These are phyloP conservation scores for Lanistes nyassanus DNA, from an alignment of 1,140 invertebrate species.

Conservation along the genomic window DNA sequence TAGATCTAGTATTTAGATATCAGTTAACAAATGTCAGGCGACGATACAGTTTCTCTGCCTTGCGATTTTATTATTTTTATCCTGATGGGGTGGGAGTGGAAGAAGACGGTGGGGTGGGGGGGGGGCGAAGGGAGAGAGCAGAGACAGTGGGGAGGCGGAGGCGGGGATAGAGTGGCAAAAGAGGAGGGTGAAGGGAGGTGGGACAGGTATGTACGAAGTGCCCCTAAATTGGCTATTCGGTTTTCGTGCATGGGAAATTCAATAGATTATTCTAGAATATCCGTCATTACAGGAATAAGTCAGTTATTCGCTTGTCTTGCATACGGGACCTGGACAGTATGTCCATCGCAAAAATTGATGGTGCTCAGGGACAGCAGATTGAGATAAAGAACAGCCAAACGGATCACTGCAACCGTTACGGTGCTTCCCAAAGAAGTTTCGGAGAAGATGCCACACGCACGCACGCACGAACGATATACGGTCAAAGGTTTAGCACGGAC, in stretches of 20 bases:
- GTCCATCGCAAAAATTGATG: neutral
- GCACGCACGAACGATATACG: neutral
- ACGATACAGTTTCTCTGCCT: too few relatives aligned
- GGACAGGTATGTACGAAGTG: neutral
- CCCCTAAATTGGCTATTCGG: neutral
- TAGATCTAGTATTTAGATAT: too few relatives aligned
- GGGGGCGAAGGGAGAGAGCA: neutral
- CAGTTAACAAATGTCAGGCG: too few relatives aligned
- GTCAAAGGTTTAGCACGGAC: neutral
- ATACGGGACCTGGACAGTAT: too few relatives aligned
- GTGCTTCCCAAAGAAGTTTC: neutral
- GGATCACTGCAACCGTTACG: neutral
- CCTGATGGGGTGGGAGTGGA: too few relatives aligned
- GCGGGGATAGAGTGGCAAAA: slow-evolving; percentile 12
- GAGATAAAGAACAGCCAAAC: neutral
- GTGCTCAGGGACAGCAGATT: neutral
- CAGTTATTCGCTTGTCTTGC: too few relatives aligned
- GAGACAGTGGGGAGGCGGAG: neutral
- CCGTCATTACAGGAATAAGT: too few relatives aligned
- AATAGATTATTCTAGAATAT: too few relatives aligned
- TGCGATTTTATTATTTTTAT: too few relatives aligned
- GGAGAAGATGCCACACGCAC: neutral
- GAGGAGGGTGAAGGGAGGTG: neutral
- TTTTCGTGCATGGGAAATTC: too few relatives aligned
- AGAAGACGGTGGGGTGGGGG: slow-evolving; percentile 5